A percentile compares a stretch with the other conserved stretches of the same genome.
These are phyloP conservation scores for Festucalex cinctus DNA, from an alignment of 2,113 vertebrate genomes.

Conservation along the genomic window DNA sequence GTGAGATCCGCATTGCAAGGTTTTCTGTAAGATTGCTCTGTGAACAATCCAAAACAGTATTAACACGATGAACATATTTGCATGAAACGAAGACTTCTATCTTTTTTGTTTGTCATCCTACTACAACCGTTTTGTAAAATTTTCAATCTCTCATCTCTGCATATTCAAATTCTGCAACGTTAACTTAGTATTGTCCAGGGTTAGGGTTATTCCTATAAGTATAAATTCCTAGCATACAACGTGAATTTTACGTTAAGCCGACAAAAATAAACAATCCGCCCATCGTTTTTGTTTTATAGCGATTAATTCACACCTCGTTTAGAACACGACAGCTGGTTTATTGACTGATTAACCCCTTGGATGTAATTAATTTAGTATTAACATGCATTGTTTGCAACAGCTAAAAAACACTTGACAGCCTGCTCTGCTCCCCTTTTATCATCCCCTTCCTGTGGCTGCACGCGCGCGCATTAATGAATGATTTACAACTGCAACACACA, in stretches of 20 bases:
- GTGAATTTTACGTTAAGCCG: background rate
- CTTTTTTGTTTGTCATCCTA: too few relatives aligned
- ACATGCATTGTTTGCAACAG: slow-evolving; percentile 38
- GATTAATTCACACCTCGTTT: slow-evolving; percentile 11
- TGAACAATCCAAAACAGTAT: too few relatives aligned
- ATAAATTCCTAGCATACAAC: background rate
- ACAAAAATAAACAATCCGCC: too few relatives aligned
- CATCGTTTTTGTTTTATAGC: background rate
- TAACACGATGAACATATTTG: too few relatives aligned
- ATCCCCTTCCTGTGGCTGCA: background rate
- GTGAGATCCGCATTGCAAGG: too few relatives aligned
- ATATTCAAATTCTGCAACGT: too few relatives aligned
- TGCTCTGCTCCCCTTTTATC: slow-evolving; percentile 22
- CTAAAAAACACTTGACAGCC: slow-evolving; percentile 34
- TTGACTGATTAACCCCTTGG: slow-evolving; percentile 34
- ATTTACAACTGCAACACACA: background rate
- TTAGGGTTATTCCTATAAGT: too few relatives aligned
- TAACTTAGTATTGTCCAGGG: too few relatives aligned
- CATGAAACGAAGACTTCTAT: too few relatives aligned
- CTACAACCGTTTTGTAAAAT: too few relatives aligned
- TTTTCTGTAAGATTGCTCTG: too few relatives aligned
- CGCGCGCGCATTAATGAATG: background rate
- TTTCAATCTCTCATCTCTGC: too few relatives aligned
- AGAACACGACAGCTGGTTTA: slow-evolving; percentile 11
- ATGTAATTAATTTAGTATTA: slow-evolving; percentile 36